These are phyloP conservation scores for Regulus satrapa DNA, from an alignment of 2,113 vertebrate species.

Conservation along the genomic window DNA sequence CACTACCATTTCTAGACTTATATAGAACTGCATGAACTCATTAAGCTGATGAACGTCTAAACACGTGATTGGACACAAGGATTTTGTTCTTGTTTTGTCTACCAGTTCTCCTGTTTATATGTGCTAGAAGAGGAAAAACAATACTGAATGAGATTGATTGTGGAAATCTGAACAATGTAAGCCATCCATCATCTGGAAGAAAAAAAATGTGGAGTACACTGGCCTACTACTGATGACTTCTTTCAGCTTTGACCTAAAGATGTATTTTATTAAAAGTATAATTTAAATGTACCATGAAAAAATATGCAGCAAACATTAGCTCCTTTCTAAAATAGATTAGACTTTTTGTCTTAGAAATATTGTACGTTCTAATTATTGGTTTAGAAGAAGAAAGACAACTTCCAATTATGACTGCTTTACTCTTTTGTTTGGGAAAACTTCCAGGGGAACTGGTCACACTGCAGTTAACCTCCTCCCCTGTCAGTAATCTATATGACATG, in stretches of 20 bases:
- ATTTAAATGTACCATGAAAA: conserved; percentile 80
- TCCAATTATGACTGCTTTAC: conserved; percentile 63
- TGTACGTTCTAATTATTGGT: conserved; percentile 70
- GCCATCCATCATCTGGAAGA: conserved; percentile 63
- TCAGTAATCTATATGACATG: conserved; percentile 16
- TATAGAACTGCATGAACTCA: conserved; percentile 68
- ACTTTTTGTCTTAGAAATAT: conserved; percentile 73
- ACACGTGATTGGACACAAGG: conserved; percentile 64
- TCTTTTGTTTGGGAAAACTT: conserved; percentile 40
- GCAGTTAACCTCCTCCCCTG: conserved; percentile 16
- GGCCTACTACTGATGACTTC: conserved; percentile 84
- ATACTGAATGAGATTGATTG: conserved; percentile 59
- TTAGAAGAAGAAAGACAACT: conserved; percentile 47
- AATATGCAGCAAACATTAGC: conserved; percentile 77
- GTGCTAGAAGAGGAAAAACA: conserved; percentile 66
- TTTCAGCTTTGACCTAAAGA: conserved; percentile 81
- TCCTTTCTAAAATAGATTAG: conserved; percentile 78
- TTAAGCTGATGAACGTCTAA: conserved; percentile 71
- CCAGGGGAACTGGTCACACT: conserved; percentile 27
- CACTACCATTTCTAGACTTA: conserved; percentile 66
- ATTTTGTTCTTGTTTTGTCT: conserved; percentile 73
- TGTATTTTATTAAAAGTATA: conserved; percentile 84
- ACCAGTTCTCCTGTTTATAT: conserved; percentile 70
- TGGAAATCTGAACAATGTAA: conserved; percentile 64
- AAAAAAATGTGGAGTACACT: conserved; percentile 68